Evolutionary conservation across 2,113 vertebrate genomes (phyloP).

Genomic region (Naja naja): DNA sequence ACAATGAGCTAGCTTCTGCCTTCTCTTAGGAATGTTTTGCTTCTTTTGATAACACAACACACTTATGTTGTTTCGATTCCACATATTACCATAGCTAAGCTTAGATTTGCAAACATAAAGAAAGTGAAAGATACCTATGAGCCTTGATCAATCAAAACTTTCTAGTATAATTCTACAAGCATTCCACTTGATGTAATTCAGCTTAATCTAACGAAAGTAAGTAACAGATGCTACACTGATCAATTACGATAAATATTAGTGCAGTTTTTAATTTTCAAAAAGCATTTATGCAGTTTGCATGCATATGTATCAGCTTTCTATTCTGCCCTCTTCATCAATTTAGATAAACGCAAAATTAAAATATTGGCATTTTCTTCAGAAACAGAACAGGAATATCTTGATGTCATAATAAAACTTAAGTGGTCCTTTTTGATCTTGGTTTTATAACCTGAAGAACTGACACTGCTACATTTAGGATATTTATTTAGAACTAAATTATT

Average conservation of each 20-base stretch:
- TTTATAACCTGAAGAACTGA: not conserved
- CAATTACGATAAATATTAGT: not conserved
- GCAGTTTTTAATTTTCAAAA: not conserved
- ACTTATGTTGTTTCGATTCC: not conserved
- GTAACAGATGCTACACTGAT: not conserved
- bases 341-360: not conserved
- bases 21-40: not conserved
- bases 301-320: not conserved
- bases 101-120: not conserved
- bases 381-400: not conserved
- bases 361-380: not conserved
- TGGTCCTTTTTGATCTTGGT: not conserved
- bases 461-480: not conserved
- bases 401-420: not conserved
- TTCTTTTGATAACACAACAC: not conserved
- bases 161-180: not conserved
- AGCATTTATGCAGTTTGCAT: not conserved
- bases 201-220: not conserved
- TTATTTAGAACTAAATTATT: not conserved
- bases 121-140: not conserved
- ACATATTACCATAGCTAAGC: not conserved
- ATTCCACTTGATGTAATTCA: not conserved
- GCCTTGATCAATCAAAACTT: not conserved
- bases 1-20: not conserved
- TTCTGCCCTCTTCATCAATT: not conserved